phyloP scores from a whole-genome alignment of 2,113 vertebrate species.

The Alethe diademata region DNA sequence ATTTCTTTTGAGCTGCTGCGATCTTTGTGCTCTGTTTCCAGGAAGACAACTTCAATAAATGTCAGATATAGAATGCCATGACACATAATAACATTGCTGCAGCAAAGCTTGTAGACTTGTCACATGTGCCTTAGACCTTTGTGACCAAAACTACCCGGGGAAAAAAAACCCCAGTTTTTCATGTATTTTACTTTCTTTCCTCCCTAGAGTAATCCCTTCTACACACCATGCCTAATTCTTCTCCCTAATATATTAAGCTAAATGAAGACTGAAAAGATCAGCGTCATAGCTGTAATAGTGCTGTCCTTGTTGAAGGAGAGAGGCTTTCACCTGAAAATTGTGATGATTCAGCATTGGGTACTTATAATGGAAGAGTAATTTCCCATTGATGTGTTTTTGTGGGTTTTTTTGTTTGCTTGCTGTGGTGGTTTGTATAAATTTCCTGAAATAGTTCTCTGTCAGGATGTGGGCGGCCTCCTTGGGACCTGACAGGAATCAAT shows the following conservation, averaged over 20 bases:
- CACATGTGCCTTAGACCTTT: neutral
- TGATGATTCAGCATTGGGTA: neutral
- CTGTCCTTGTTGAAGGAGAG: neutral
- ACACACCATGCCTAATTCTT: neutral
- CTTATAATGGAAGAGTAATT: neutral
- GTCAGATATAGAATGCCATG: neutral
- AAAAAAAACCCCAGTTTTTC: neutral
- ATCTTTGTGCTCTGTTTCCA: neutral
- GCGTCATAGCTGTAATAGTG: neutral
- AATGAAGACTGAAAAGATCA: neutral
- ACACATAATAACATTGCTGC: neutral
- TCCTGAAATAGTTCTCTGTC: too few relatives aligned
- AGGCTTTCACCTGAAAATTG: neutral
- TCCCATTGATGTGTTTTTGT: neutral
- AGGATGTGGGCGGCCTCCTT: too few relatives aligned
- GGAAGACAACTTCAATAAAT: conserved; percentile 1
- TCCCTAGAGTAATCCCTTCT: neutral
- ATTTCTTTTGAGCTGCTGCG: neutral
- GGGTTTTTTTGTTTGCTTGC: neutral
- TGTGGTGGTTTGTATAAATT: too few relatives aligned
- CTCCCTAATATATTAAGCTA: neutral
- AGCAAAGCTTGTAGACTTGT: neutral
- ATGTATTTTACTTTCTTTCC: neutral
- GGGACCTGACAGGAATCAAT: too few relatives aligned
- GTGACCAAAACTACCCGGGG: neutral